These are phyloP conservation scores for Paelopatides confundens DNA, from an alignment of 53 echinoderm and acorn worm species.

Conservation along the genomic window DNA sequence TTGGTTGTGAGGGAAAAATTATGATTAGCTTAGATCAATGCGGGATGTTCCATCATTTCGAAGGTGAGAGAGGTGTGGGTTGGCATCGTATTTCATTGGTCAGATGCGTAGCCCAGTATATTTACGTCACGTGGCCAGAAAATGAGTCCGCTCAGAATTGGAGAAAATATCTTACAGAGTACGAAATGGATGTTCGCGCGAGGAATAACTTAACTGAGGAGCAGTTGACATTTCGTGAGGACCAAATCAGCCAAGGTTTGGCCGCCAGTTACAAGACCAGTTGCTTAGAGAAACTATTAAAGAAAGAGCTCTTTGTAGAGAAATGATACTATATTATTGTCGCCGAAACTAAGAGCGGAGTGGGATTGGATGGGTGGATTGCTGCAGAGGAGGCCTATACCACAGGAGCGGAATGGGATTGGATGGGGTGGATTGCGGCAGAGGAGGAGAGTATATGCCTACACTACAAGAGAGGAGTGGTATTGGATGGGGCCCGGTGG, in stretches of 20 bases:
- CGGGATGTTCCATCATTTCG: constrained; percentile 31
- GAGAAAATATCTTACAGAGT: constrained; percentile 14
- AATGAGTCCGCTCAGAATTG: constrained; percentile 22
- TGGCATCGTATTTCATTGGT: constrained; percentile 26
- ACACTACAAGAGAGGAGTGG: no score
- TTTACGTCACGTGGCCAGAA: constrained; percentile 33
- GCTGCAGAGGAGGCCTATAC: no score
- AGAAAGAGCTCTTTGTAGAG: neutral
- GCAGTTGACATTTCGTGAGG: constrained; percentile 11
- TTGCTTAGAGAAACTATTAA: constrained; percentile 1
- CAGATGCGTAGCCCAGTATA: constrained; percentile 41
- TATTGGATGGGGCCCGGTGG: no score
- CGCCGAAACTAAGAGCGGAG: no score
- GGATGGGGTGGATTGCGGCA: no score
- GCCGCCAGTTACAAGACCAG: constrained; percentile 20
- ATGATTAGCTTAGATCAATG: constrained; percentile 2
- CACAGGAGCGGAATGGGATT: no score
- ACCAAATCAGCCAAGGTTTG: constrained; percentile 1
- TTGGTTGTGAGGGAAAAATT: constrained; percentile 38
- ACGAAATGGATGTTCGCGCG: constrained; percentile 17
- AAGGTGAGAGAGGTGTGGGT: constrained; percentile 15
- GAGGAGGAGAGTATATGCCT: no score
- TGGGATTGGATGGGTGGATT: no score
- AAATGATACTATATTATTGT: neutral
- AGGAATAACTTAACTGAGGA: constrained; percentile 6